Evolutionary conservation across 2,888 invertebrate species (phyloP), one percentile per base, ranked within the genome.

Genomic region (Mamestra brassicae): DNA sequence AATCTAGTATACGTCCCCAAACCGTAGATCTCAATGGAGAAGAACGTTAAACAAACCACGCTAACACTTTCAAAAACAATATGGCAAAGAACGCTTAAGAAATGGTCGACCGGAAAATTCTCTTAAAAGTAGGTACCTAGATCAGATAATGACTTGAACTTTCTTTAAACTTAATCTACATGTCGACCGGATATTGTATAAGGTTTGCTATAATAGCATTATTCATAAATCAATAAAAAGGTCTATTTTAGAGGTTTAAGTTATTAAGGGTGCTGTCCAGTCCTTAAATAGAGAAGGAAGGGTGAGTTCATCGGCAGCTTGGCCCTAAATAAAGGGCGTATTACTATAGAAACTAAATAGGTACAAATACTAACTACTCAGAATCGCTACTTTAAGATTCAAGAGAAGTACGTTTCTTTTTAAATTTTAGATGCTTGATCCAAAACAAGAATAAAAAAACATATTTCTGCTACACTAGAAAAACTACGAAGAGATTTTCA

Each of bases 231-330:
- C 15, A 36, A 13, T 50, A 57, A 47, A 38, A 60, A 55, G 17
- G 3, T 47, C 17, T 62, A 52, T 63, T 38, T 71, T 42, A 26
- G 7, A 67, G n/a, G 60, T 47, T 69, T 50, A 47, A 79, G 11
- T 69, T 62, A 58, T 64, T 65, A 63, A 34, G 11, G 50, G 2
- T 47, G 70, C 88, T 90, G 91, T 91, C 87, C 91, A 92, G 92
- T 94, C 93, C 93, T 92, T 93, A 93, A 87, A 89, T 45, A 76
- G 2, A 90, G 89, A 89, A 88, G 87, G 88, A 91, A 93, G 93
- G 93, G 92, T 92, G 93, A 92, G 93, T 91, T 92, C 90, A 92
- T 92, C 92, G 92, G 93, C 93, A 94, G 92, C 89, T 87, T 87
- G 81, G 79, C 52, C 65, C 69, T 45, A 38, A 36, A 10, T 54